Evolutionary conservation across 2,113 vertebrate genomes (phyloP), one percentile per base, ranked within the genome.

Genomic region (Psephotus haematonotus): DNA sequence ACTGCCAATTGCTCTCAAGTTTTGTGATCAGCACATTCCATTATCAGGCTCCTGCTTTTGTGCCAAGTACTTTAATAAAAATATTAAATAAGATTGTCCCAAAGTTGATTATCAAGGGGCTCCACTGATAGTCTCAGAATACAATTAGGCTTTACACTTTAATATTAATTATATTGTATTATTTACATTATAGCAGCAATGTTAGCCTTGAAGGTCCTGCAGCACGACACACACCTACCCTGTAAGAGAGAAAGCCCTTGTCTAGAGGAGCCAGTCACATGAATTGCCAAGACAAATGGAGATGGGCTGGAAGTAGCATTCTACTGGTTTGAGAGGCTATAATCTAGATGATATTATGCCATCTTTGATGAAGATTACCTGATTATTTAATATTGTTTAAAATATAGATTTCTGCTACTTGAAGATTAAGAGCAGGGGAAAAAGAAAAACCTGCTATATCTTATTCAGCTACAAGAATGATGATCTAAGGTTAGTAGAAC

Each of bases 1-100:
- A 35, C 35, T 0, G 1, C 78, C 44, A 50, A 86, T 13, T 43
- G 80, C 64, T 88, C 83, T 39, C 77, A 91, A 60, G 60, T 84
- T 86, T 18, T 7, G 4, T 1, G 35, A 78, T 84, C 82, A 88
- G 94, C 80, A 88, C 33, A 67, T 91, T 94, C 88, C 79, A 90
- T 86, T 92, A 92, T 31, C 0, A 0, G 43, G 60, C 76, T 71
- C 29, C 39, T 53, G 72, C 64, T 81, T 92, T 88, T 55, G 46
- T 93, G 95, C 86, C 75, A 84, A 86, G 83, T 29, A 43, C 53
- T 75, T 60, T 88, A 93, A 95, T 91, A 92, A 84, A 93, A 95
- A 88, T 88, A 92, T 92, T 92, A 90, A 93, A 92, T 92, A 90
- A 90, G 39, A 35, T 27, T 55, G 52, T 52, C 65, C 92, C 76